phyloP scores from a whole-genome alignment of 2,797 vertebrate genomes.

The Chelon labrosus region DNA sequence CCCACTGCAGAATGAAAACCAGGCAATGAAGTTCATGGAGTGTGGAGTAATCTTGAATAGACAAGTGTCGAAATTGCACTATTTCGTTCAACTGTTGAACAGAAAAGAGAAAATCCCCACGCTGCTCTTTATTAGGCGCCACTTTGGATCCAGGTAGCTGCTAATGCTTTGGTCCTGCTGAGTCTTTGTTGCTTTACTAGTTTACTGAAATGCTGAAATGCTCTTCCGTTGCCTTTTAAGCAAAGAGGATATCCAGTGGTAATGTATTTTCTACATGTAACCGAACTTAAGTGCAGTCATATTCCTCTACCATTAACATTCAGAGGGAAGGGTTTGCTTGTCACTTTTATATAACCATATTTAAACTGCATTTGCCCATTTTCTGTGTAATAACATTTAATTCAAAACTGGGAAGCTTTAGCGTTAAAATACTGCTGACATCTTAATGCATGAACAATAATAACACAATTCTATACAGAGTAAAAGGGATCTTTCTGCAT shows the following conservation, averaged over 20 bases:
- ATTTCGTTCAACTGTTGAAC: slow-evolving; percentile 31
- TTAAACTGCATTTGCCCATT: not conserved
- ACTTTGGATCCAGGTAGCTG: slow-evolving; percentile 35
- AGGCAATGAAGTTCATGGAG: slow-evolving; percentile 58
- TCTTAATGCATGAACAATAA: not conserved
- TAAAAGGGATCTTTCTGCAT: no score
- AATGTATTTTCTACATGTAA: not conserved
- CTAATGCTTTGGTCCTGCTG: slow-evolving; percentile 9
- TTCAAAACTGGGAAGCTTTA: not conserved
- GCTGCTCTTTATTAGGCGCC: slow-evolving; percentile 37
- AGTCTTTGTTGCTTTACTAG: not conserved
- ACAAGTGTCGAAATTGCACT: slow-evolving; percentile 36
- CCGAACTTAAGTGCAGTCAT: not conserved
- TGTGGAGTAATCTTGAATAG: slow-evolving; percentile 54
- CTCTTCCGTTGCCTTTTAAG: no score
- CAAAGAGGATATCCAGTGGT: not conserved
- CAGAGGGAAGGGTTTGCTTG: not conserved
- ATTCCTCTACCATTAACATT: not conserved
- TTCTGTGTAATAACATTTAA: not conserved
- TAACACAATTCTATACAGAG: not conserved
- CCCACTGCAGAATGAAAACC: slow-evolving; percentile 55
- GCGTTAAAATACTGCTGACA: not conserved
- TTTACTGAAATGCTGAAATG: slow-evolving; percentile 17
- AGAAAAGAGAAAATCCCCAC: slow-evolving; percentile 19
- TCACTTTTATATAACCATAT: not conserved